phyloP scores from a whole-genome alignment of 1,140 invertebrate species.

The Chrysomallon squamiferum region DNA sequence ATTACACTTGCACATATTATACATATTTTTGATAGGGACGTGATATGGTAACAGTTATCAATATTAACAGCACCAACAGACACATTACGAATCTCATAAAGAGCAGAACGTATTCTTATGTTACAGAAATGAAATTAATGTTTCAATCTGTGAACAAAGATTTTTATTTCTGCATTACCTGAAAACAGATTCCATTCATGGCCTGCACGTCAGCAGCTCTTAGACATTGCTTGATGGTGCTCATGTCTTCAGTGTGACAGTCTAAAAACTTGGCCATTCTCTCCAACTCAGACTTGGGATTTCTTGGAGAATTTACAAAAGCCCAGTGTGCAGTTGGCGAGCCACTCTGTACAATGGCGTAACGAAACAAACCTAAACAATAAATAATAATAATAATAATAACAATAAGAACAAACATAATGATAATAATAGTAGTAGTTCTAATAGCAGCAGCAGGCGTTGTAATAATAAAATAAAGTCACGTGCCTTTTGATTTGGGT shows the following conservation, averaged over 20 bases:
- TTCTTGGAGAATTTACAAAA: not conserved
- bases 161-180: too few species aligned
- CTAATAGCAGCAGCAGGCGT: not conserved
- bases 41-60: too few species aligned
- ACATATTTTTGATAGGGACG: too few species aligned
- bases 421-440: not conserved
- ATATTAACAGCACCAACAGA: too few species aligned
- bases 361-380: slow-evolving; percentile 37
- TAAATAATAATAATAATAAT: not conserved
- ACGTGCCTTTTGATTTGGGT: slow-evolving; percentile 23
- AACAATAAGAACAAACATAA: not conserved
- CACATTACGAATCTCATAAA: too few species aligned
- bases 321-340: slow-evolving; percentile 46
- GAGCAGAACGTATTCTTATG: too few species aligned
- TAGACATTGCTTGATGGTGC: slow-evolving; percentile 21
- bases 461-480: not conserved
- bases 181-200: too few species aligned
- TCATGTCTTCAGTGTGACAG: not conserved
- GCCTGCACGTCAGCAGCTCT: slow-evolving; percentile 17
- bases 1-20: too few species aligned
- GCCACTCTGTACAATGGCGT: slow-evolving; percentile 47
- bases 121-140: too few species aligned
- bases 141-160: too few species aligned
- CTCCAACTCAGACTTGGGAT: not conserved
- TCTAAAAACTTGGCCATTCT: slow-evolving; percentile 8